Percentiles rank a stretch among this genome's conserved stretches.
Evolutionary conservation across 2,113 vertebrate species (phyloP).

Genomic region (Chamaetylas fuelleborni): DNA sequence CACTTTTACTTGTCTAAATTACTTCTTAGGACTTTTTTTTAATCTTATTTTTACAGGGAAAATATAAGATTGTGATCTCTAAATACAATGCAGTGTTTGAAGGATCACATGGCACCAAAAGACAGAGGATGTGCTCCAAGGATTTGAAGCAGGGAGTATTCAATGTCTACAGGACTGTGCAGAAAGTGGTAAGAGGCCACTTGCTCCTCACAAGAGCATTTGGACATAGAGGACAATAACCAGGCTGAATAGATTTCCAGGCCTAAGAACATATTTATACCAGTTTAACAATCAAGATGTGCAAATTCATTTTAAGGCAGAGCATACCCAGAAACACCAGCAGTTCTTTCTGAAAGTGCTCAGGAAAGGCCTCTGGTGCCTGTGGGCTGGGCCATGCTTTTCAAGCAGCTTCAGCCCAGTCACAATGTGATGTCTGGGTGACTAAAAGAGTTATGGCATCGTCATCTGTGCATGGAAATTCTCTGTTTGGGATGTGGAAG

Average conservation of each 20-base stretch:
- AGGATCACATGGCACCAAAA: neutral
- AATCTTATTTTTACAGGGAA: neutral
- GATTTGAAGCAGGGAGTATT: neutral
- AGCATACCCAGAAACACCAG: neutral
- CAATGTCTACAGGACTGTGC: neutral
- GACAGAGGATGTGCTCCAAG: neutral
- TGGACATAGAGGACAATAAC: neutral
- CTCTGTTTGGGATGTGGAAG: neutral
- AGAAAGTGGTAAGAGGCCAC: neutral
- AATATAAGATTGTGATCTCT: neutral
- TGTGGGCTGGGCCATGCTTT: neutral
- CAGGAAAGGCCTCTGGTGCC: neutral
- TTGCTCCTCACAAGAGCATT: neutral
- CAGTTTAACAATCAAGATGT: neutral
- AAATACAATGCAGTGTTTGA: neutral
- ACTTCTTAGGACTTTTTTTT: neutral
- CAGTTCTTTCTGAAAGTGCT: neutral
- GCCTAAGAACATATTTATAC: neutral
- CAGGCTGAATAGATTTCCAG: neutral
- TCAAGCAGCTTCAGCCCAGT: neutral
- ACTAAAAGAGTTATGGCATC: neutral
- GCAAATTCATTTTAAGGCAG: neutral
- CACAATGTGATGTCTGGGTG: neutral
- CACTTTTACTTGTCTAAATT: neutral
- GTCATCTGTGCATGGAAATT: neutral